These are phyloP conservation scores for Eustalomyia histrio DNA, from an alignment of 2,888 invertebrate species.

Conservation along the genomic window DNA sequence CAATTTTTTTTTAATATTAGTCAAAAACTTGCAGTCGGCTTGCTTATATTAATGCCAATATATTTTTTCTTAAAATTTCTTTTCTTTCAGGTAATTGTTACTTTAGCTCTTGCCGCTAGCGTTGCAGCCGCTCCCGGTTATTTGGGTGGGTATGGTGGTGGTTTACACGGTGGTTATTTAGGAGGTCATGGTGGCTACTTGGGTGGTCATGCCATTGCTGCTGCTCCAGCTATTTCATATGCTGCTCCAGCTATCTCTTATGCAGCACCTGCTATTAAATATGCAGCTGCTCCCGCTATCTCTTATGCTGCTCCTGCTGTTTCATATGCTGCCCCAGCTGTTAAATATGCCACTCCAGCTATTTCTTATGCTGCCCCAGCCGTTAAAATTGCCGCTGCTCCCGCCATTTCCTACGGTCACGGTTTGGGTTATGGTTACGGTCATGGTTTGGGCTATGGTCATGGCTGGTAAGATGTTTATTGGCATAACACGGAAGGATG, in stretches of 20 bases:
- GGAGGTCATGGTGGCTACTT: slow-evolving; percentile 41
- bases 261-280: slow-evolving; percentile 69
- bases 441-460: slow-evolving; percentile 67
- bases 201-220: slow-evolving; percentile 57
- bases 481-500: neutral
- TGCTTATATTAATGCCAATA: too few species aligned
- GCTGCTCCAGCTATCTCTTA: slow-evolving; percentile 69
- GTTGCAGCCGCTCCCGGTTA: slow-evolving; percentile 77
- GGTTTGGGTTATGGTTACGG: slow-evolving; percentile 57
- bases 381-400: slow-evolving; percentile 80
- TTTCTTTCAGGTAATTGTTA: slow-evolving; percentile 70
- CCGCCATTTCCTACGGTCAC: slow-evolving; percentile 76
- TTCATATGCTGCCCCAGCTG: slow-evolving; percentile 69
- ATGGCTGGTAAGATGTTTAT: slow-evolving; percentile 73
- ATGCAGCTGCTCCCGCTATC: slow-evolving; percentile 69
- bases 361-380: slow-evolving; percentile 68
- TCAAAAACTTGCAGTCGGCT: too few species aligned
- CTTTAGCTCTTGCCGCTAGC: slow-evolving; percentile 73
- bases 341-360: slow-evolving; percentile 46
- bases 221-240: slow-evolving; percentile 69
- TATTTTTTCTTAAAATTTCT: too few species aligned
- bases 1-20: too few species aligned
- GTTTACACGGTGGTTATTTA: slow-evolving; percentile 33
- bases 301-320: slow-evolving; percentile 80
- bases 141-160: slow-evolving; percentile 68